phyloP scores from a whole-genome alignment of 53 echinoderm and acorn worm genomes.

The Henricia sp. region DNA sequence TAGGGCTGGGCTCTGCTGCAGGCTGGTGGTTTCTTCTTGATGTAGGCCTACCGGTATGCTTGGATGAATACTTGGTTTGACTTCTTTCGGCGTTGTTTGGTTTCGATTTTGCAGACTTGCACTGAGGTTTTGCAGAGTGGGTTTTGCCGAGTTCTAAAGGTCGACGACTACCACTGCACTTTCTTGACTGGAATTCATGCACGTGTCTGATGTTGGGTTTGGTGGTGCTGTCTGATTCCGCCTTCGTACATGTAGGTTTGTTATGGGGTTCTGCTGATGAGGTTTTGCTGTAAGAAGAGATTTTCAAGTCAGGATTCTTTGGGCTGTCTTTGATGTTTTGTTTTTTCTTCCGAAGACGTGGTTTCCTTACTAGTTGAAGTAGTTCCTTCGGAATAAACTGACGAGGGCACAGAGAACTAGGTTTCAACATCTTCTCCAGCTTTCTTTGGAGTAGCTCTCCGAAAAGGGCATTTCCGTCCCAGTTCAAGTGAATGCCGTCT shows the following conservation, averaged over 20 bases:
- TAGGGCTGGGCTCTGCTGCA: not conserved
- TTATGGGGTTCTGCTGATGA: not conserved
- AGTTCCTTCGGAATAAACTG: not conserved
- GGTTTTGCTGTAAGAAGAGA: not conserved
- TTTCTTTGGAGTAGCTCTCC: not conserved
- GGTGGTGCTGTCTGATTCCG: not conserved
- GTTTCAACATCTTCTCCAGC: not conserved
- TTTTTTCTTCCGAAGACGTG: not conserved
- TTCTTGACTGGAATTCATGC: too few relatives aligned
- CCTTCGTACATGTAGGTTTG: not conserved
- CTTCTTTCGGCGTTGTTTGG: not conserved
- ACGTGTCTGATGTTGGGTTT: too few relatives aligned
- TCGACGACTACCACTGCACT: too few relatives aligned
- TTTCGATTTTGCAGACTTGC: not conserved
- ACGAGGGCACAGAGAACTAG: not conserved
- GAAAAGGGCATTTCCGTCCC: not conserved
- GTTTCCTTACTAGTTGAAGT: not conserved
- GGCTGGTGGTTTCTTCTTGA: not conserved
- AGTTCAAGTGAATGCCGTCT: slow-evolving; percentile 8
- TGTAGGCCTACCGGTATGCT: not conserved
- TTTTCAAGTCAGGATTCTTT: not conserved
- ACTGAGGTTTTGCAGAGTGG: not conserved
- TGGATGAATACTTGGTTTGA: not conserved
- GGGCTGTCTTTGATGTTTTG: not conserved
- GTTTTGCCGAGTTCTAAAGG: not conserved